Conservation (phyloP, 35 echinoderm and acorn worm species). For the Diadema setosum region DNA sequence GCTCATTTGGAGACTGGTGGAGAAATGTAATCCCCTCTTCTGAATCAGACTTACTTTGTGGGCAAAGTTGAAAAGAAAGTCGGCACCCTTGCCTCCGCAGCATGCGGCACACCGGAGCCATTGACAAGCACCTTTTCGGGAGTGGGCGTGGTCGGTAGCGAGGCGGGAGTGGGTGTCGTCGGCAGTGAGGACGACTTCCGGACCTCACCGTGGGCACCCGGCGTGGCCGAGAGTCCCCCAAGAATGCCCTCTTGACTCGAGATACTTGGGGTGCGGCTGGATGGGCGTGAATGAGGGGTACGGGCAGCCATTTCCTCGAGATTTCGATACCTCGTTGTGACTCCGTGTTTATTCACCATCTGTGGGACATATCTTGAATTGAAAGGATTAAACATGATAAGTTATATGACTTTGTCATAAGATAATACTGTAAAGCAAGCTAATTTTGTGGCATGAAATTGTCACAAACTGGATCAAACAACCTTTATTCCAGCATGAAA, state of each 20-base stretch:
- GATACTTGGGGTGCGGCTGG: neutral
- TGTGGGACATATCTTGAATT: constrained; percentile 78
- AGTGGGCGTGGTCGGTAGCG: neutral
- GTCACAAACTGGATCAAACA: no score
- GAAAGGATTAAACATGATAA: no score
- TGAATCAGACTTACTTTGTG: constrained; percentile 56
- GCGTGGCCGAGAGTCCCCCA: constrained; percentile 12
- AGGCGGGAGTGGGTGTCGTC: neutral
- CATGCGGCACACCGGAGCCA: neutral
- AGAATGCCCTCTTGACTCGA: neutral
- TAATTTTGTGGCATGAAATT: no score
- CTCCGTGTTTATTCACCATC: constrained; percentile 52
- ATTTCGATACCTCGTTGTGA: constrained; percentile 77
- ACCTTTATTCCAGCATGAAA: no score
- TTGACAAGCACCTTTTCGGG: constrained; percentile 14
- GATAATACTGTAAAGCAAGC: no score
- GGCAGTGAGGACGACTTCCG: constrained; percentile 24
- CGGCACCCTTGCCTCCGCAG: neutral
- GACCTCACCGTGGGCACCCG: constrained; percentile 1
- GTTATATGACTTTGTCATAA: no score
- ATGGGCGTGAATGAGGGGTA: neutral
- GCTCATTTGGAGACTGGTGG: no score
- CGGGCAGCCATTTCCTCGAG: constrained; percentile 91
- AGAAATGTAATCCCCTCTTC: neutral
- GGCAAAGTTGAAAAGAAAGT: constrained; percentile 61